These are phyloP conservation scores for Metellina segmentata DNA, from an alignment of 2,888 invertebrate species.

Conservation along the genomic window DNA sequence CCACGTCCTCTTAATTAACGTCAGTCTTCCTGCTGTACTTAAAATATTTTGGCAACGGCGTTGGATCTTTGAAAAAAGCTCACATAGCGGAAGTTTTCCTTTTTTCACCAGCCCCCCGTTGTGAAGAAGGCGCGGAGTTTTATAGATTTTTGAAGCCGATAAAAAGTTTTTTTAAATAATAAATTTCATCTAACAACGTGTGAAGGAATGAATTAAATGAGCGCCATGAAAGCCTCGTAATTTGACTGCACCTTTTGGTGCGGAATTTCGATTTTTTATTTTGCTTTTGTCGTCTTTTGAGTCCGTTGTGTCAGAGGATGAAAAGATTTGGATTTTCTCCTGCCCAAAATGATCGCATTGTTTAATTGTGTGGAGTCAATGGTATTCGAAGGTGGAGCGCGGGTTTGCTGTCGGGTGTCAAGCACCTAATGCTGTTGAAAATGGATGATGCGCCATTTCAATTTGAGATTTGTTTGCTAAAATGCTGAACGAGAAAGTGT, in stretches of 20 bases:
- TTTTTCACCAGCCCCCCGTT: neutral
- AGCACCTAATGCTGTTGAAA: too few relatives aligned
- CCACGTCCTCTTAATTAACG: slow-evolving; percentile 60
- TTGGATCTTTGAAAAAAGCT: slow-evolving; percentile 43
- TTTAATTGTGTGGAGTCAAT: too few relatives aligned
- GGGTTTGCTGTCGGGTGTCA: too few relatives aligned
- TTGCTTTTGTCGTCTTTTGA: too few relatives aligned
- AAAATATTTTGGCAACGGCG: slow-evolving; percentile 34
- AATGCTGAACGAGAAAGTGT: too few relatives aligned
- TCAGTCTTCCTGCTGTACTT: slow-evolving; percentile 29
- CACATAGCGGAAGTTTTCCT: slow-evolving; percentile 29
- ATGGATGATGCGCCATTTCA: too few relatives aligned
- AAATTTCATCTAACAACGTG: slow-evolving; percentile 7
- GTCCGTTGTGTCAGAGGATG: too few relatives aligned
- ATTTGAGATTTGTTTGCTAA: too few relatives aligned
- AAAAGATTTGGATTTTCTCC: too few relatives aligned
- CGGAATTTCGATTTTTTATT: neutral
- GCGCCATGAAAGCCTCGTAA: neutral
- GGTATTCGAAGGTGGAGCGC: too few relatives aligned
- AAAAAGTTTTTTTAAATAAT: slow-evolving; percentile 42
- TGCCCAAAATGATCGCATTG: too few relatives aligned
- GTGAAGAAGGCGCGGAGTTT: neutral
- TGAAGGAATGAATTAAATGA: neutral
- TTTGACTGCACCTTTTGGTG: slow-evolving; percentile 8
- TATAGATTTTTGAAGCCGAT: slow-evolving; percentile 48